Base-by-base conservation (phyloP, 2,888 invertebrate genomes). In the Meiosimyza platycephala region DNA sequence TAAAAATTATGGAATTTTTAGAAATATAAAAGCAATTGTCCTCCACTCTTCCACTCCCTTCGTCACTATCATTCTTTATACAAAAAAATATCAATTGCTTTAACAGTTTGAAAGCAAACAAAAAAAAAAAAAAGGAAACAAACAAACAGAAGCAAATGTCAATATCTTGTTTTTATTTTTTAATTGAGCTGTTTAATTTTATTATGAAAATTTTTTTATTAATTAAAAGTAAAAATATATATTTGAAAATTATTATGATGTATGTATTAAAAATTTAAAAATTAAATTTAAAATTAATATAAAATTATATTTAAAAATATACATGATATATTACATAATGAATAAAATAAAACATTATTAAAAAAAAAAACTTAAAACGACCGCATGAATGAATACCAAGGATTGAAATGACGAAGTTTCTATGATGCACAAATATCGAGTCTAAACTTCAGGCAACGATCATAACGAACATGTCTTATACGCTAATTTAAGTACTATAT, bases 281-380 rank as follows among this genome's bases (percentile, higher is more conserved):
- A 78, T 79, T 79, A 82, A 82, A 81, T 77, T 81, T 78, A 80
- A 81, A 81, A 81, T 78, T 81, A 79, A 80, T 81, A 82, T 82
- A 82, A 80, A 81, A 82, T 76, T 78, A 77, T 81, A 82, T 81
- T 78, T 80, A 79, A 73, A 75, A 70, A 64, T 73, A 73, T 74
- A 77, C 77, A 77, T 76, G 62, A 63, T 72, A 71, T 72, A 60
- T 71, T 67, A 50, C 55, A 74, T 54, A 72, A 71, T 72, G 66
- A 73, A 73, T 65, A 73, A 71, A 74, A 62, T 57, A 60, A 66
- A 72, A 51, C 9, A 65, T 68, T 57, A 72, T 72, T 72, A 66
- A 65, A 66, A 64, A 64, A 40, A 15, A n/a, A 51, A 66, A 40
- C 22, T 22, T 3, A 40, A 40, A 40, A 40, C 1, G 40, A 40